A percentile compares a stretch with the other conserved stretches of the same genome.
These are phyloP conservation scores for Hemitrygon akajei DNA, from an alignment of 2,797 vertebrate genomes.

Conservation along the genomic window DNA sequence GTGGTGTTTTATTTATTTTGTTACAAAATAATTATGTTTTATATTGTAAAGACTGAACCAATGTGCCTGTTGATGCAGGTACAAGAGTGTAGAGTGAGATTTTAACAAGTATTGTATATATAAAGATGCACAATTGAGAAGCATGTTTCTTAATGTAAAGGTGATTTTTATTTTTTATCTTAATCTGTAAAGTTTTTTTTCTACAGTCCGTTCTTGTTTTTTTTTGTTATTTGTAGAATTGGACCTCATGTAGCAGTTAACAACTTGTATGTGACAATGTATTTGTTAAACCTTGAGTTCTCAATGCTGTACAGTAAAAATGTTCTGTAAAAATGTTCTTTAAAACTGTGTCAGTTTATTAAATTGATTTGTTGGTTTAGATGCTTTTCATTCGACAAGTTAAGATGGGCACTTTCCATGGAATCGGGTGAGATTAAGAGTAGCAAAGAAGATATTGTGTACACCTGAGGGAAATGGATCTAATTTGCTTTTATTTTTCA, in stretches of 20 bases:
- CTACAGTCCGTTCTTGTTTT: constrained; percentile 45
- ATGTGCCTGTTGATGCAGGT: constrained; percentile 44
- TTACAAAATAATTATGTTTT: constrained; percentile 37
- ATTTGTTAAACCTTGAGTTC: constrained; percentile 33
- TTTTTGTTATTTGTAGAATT: constrained; percentile 40
- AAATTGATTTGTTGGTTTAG: background rate
- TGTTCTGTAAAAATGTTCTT: constrained; percentile 37
- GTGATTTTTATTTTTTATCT: constrained; percentile 53
- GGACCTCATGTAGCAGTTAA: constrained; percentile 33
- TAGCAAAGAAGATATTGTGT: no score
- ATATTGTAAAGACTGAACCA: constrained; percentile 41
- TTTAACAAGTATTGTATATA: constrained; percentile 45
- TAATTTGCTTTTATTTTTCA: no score
- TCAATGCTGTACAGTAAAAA: constrained; percentile 35
- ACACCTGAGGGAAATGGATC: no score
- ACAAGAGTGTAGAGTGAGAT: constrained; percentile 45
- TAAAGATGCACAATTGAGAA: constrained; percentile 40
- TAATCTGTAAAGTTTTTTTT: constrained; percentile 48
- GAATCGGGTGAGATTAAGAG: no score
- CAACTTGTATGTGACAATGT: constrained; percentile 35
- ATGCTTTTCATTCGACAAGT: background rate
- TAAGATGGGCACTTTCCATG: no score
- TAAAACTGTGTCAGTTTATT: background rate
- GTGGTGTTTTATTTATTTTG: constrained; percentile 38
- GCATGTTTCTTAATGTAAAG: constrained; percentile 46